Base-by-base conservation (phyloP, 2,797 vertebrate species). In the Gallinago solitaria region DNA sequence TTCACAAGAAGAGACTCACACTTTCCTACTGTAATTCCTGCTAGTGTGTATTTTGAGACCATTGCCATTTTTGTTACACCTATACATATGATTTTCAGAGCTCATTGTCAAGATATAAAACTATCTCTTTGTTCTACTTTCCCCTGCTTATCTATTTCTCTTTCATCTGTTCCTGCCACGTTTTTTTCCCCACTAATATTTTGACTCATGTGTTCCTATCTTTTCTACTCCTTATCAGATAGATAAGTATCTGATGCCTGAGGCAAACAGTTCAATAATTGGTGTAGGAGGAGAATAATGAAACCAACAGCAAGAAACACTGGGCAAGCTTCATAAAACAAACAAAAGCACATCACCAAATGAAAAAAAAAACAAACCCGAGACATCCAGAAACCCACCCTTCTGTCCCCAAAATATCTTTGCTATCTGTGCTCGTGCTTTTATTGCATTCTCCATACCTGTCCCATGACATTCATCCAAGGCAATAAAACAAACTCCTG, bases 351-450 rank as follows among this genome's bases (percentile, higher is more conserved):
- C 14, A 43, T 21, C 23, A 37, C 17, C 21, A 71, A 39, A 70
- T 20, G 15, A 39, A 39, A 21, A 9, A 32, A 20, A 7, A 17
- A 47, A 8, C 41, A 48, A 35, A 45, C 5, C 3, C 15, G 5
- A n/a, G 67, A 41, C 2, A 1, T 16, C 4, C 37, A 68, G 15
- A 76, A 79, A 48, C 4, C 2, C 25, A 28, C 5, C 5, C 7
- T 64, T 7, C 4, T 65, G 3, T 9, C 11, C 8, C 1, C 0
- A 17, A 56, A 87, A 2, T 3, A 45, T 1, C 19, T 75, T 43
- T 74, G 5, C 4, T 54, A 5, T 39, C n/a, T 59, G 6, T 57
- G 20, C 5, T 61, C 59, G 9, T 59, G 21, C 3, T 60, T 4
- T n/a, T 35, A 53, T 23, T 60, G 28, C 9, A 32, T 37, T 93